Evolutionary conservation across 2,113 vertebrate genomes (phyloP).

Genomic region (Tauraco erythrolophus): DNA sequence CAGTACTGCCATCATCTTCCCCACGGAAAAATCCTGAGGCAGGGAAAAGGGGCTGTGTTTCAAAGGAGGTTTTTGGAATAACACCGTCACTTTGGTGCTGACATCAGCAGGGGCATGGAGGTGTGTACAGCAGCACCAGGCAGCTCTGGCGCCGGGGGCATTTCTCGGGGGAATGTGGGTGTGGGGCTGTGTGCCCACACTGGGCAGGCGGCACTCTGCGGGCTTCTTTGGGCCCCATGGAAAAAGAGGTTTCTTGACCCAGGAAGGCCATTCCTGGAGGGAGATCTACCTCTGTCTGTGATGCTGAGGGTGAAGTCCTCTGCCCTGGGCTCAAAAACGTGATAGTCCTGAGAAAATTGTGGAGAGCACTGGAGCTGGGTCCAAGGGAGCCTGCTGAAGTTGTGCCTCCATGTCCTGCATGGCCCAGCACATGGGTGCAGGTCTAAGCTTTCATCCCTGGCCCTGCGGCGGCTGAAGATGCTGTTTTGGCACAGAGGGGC

Average conservation of each 20-base stretch:
- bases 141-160: background rate
- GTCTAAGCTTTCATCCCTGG: background rate
- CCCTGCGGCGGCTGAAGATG: fast-evolving
- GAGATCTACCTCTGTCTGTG: background rate
- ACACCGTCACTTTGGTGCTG: background rate
- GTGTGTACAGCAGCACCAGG: background rate
- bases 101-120: background rate
- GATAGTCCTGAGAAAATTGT: background rate
- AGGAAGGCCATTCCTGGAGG: background rate
- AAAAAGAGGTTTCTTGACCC: background rate
- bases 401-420: background rate
- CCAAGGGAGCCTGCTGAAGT: background rate
- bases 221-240: background rate
- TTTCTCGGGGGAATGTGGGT: background rate
- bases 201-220: fast-evolving
- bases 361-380: background rate
- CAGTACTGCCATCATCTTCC: background rate
- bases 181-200: background rate
- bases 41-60: background rate
- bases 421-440: fast-evolving
- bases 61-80: background rate
- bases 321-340: background rate
- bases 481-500: background rate
- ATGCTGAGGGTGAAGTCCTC: background rate
- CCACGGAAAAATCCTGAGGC: background rate